These are phyloP conservation scores for Perccottus glenii DNA, from an alignment of 2,113 vertebrate genomes.

Conservation along the genomic window DNA sequence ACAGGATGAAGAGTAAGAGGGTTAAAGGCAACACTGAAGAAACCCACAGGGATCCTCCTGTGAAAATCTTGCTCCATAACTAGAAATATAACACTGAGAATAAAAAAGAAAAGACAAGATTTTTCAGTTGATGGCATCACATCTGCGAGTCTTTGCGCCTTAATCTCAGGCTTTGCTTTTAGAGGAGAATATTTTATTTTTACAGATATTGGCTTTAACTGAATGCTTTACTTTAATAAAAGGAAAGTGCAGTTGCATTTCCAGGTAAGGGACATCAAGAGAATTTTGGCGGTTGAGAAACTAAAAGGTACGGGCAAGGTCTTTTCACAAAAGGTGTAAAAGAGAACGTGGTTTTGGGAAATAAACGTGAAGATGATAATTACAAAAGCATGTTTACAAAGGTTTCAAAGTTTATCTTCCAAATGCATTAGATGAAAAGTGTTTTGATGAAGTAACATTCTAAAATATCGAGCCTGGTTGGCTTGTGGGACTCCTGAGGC, in stretches of 20 bases:
- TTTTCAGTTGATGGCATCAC: conserved; percentile 63
- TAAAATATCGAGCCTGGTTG: no score
- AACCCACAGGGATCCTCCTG: conserved; percentile 43
- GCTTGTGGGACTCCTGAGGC: no score
- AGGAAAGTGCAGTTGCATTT: conserved; percentile 28
- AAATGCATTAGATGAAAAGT: no score
- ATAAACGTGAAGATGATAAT: not conserved
- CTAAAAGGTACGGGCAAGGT: conserved; percentile 15
- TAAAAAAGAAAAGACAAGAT: conserved; percentile 45
- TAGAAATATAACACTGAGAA: conserved; percentile 48
- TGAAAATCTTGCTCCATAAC: conserved; percentile 40
- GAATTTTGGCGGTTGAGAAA: conserved; percentile 5
- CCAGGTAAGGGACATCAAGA: conserved; percentile 33
- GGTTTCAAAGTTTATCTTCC: no score
- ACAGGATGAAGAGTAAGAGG: conserved; percentile 28
- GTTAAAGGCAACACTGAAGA: conserved; percentile 31
- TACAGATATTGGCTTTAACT: conserved; percentile 53
- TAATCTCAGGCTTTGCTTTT: conserved; percentile 31
- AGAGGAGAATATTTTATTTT: conserved; percentile 50
- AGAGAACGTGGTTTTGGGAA: not conserved
- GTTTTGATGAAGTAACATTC: not conserved
- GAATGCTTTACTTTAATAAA: conserved; percentile 44
- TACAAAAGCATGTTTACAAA: not conserved
- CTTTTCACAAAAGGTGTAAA: conserved; percentile 13
- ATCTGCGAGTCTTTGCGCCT: conserved; percentile 36